Evolutionary conservation across 2,888 invertebrate species (phyloP).

Genomic region (Heliconius ethilla): DNA sequence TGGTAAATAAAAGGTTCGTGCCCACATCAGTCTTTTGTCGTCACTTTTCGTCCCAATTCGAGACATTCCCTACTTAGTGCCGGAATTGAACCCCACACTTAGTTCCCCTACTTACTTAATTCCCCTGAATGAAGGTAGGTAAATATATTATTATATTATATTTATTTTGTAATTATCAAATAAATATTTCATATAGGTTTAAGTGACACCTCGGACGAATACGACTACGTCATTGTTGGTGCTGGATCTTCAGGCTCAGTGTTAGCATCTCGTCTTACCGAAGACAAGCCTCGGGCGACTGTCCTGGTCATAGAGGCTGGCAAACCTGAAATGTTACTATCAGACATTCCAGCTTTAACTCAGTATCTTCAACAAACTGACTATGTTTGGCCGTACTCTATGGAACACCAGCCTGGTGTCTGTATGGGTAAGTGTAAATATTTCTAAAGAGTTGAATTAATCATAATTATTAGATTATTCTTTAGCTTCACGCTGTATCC

Average conservation of each 20-base stretch:
- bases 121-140: too few species aligned
- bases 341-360: constrained; percentile 82
- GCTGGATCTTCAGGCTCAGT: constrained; percentile 88
- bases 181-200: constrained; percentile 31
- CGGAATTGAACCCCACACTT: too few species aligned
- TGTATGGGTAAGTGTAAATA: constrained; percentile 69
- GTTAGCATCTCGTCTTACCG: constrained; percentile 86
- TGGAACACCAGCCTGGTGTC: constrained; percentile 82
- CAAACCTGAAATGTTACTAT: constrained; percentile 74
- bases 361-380: constrained; percentile 82
- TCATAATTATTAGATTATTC: neutral
- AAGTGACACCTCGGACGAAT: constrained; percentile 65
- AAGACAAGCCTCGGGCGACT: constrained; percentile 78
- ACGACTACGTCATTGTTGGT: constrained; percentile 86
- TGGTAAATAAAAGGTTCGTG: neutral
- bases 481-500: too few species aligned
- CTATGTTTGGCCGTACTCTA: constrained; percentile 84
- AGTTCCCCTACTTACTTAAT: too few species aligned
- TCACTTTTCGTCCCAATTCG: too few species aligned
- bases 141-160: neutral
- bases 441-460: neutral
- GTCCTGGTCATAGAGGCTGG: constrained; percentile 86
- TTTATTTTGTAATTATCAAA: neutral
- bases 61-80: too few species aligned
- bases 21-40: too few species aligned